A percentile compares a stretch with the other conserved stretches of the same genome.
These are phyloP conservation scores for Drosophila bocqueti DNA, from an alignment of 1,140 invertebrate species.

Conservation along the genomic window DNA sequence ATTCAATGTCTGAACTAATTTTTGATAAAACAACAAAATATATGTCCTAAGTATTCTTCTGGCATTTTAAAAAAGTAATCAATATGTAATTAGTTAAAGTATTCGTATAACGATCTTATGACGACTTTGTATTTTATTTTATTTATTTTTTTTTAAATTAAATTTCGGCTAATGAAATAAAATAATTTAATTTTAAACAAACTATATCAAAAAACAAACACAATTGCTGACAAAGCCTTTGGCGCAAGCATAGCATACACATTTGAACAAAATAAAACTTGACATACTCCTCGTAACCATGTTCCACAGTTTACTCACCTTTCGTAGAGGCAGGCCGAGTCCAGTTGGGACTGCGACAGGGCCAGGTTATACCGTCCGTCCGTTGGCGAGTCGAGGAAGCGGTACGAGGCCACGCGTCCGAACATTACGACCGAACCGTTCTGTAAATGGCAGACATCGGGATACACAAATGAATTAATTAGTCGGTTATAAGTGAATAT, in stretches of 20 bases:
- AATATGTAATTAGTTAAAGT: not conserved
- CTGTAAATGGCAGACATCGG: slow-evolving; percentile 80
- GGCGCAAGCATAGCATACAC: slow-evolving; percentile 21
- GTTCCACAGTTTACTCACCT: slow-evolving; percentile 86
- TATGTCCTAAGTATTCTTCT: not conserved
- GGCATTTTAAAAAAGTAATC: not conserved
- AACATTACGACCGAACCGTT: slow-evolving; percentile 95
- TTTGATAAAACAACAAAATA: not conserved
- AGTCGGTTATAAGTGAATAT: not conserved
- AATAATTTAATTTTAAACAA: not conserved
- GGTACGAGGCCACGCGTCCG: slow-evolving; percentile 95
- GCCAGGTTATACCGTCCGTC: slow-evolving; percentile 91
- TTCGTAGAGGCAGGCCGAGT: slow-evolving; percentile 91
- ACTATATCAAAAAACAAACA: not conserved
- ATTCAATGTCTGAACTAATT: too few relatives aligned
- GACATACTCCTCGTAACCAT: not conserved
- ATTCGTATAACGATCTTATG: not conserved
- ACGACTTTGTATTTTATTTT: not conserved
- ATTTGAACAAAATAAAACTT: not conserved
- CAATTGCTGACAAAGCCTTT: slow-evolving; percentile 21
- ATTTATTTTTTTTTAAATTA: too few relatives aligned
- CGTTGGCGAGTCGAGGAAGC: slow-evolving; percentile 95
- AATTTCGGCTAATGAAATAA: not conserved
- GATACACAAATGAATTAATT: slow-evolving; percentile 33
- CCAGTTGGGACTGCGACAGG: slow-evolving; percentile 88